Conservation (phyloP, 1,140 invertebrate species). For the Lamellibrachia luymesi region DNA sequence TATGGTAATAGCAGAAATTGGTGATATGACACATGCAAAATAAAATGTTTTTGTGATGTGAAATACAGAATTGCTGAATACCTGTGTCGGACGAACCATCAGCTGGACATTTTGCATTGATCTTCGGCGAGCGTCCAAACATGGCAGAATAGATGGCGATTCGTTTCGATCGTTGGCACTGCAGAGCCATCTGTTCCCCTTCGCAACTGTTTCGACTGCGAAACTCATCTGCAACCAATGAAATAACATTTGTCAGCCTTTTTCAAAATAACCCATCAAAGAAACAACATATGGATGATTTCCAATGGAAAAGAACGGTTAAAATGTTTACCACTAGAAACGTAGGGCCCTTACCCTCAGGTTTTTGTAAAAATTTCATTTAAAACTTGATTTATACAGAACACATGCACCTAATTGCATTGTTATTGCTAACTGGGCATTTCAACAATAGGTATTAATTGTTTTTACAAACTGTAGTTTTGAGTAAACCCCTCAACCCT, state of each 20-base stretch:
- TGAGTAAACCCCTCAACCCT: not conserved
- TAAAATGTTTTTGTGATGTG: not conserved
- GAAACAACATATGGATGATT: no score
- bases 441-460: no score
- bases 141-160: slow-evolving; percentile 87
- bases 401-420: no score
- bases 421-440: no score
- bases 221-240: slow-evolving; percentile 73
- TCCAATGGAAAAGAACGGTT: no score
- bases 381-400: no score
- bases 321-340: no score
- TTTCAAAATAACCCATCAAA: not conserved
- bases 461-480: not conserved
- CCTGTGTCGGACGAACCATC: slow-evolving; percentile 60
- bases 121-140: slow-evolving; percentile 71
- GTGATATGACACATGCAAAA: not conserved
- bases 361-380: no score
- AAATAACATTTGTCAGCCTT: not conserved
- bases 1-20: not conserved
- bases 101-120: slow-evolving; percentile 83
- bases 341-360: no score
- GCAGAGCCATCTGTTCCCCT: slow-evolving; percentile 74
- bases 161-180: slow-evolving; percentile 61
- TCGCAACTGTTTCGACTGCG: slow-evolving; percentile 87
- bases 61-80: not conserved